phyloP scores from a whole-genome alignment of 2,888 invertebrate genomes.

The Nesidiocoris tenuis region DNA sequence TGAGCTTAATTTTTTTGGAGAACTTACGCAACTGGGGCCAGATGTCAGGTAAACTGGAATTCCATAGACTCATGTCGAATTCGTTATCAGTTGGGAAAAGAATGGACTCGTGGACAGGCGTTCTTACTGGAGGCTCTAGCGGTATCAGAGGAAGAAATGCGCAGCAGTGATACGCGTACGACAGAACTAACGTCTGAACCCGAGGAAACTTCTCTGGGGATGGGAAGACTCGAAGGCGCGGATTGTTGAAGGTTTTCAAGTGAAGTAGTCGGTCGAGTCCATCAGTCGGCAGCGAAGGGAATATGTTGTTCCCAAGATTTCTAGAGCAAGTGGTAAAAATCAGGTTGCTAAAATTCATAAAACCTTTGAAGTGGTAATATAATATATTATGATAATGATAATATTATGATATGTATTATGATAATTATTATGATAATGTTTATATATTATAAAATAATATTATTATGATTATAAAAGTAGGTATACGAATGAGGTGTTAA shows the following conservation, averaged over 20 bases:
- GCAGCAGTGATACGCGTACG: conserved; percentile 96
- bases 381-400: too few relatives aligned
- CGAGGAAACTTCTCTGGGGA: conserved; percentile 81
- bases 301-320: conserved; percentile 87
- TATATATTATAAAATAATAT: too few relatives aligned
- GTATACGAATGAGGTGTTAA: too few relatives aligned
- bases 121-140: conserved; percentile 56
- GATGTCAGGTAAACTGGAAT: conserved; percentile 72
- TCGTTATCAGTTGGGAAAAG: conserved; percentile 69
- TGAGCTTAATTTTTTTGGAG: too few relatives aligned
- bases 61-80: conserved; percentile 76
- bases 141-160: conserved; percentile 74
- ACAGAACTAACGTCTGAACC: conserved; percentile 70
- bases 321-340: conserved; percentile 58
- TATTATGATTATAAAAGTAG: too few relatives aligned
- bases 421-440: too few relatives aligned
- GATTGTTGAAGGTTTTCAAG: conserved; percentile 90
- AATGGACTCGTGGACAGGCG: conserved; percentile 64
- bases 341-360: too few relatives aligned
- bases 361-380: too few relatives aligned
- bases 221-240: conserved; percentile 81
- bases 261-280: conserved; percentile 79
- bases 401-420: conserved; percentile 1
- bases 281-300: conserved; percentile 75
- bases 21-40: conserved; percentile 83